Evolutionary conservation across 92 coral and sea anemone genomes (phyloP), one percentile per base, ranked within the genome.

Genomic region (Porites cylindrica): DNA sequence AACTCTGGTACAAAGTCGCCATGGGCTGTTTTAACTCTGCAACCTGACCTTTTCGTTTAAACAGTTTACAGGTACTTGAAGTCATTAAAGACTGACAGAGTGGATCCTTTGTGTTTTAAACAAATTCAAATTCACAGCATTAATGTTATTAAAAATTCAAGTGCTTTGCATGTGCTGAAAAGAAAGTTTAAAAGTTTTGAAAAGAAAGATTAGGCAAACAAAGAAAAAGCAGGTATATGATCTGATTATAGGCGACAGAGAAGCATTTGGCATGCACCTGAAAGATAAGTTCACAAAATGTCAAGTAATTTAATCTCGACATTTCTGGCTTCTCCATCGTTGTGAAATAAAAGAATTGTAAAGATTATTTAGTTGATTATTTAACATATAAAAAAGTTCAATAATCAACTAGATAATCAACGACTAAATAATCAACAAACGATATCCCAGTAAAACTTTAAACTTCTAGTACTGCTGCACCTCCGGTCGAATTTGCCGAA

Each of bases 131-230:
- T 78, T 78, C 11, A 63, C 63, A 47, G 24, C 23, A 23, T 19
- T 78, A 63, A 38, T 43, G 43, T 62, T 43, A 47, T 63, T 78
- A 63, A 78, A 64, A 78, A 78, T 63, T 78, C 59, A 47, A 64
- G 59, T 59, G 38, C 71, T 63, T 62, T 47, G 13, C 14, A 32
- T n/a, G 20, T 10, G 50, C 20, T 16, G 61, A 78, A 78, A 78
- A 61, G 82, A 13, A 38, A 10, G 82, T 18, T 78, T 78, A 43
- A 62, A 18, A 10, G 60, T 16, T 16, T 23, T 43, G 82, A 78
- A 78, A 62, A 64, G 82, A 23, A 69, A 78, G 82, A 78, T 78
- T 78, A 64, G 43, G 14, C 21, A 62, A 62, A 78, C 82, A 78
- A 78, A 78, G 82, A 43, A 75, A 18, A 62, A 4, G 38, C 14